Evolutionary conservation across 2,888 invertebrate species (phyloP).

Genomic region (Apamea epomidion): DNA sequence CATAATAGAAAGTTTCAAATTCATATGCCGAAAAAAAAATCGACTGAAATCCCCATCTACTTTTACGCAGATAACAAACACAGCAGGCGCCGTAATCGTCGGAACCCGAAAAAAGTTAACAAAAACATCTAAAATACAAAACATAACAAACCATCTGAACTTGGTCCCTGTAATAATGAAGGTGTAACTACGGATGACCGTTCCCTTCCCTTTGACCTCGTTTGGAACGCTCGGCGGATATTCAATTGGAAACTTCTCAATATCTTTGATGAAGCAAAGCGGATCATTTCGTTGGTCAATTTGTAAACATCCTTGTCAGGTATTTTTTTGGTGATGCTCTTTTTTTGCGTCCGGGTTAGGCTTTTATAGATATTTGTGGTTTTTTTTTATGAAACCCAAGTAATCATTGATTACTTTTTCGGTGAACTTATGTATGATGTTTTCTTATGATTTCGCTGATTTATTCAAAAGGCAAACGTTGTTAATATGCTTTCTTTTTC

Average conservation of each 20-base stretch:
- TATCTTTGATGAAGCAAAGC: conserved; percentile 72
- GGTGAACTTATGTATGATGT: neutral
- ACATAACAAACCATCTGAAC: conserved; percentile 45
- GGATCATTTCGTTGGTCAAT: conserved; percentile 66
- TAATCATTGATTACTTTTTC: neutral
- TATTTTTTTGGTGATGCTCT: conserved; percentile 32
- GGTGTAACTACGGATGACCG: conserved; percentile 46
- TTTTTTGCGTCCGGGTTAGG: conserved; percentile 36
- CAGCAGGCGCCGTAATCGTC: neutral
- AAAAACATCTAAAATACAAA: conserved; percentile 47
- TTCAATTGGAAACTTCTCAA: conserved; percentile 68
- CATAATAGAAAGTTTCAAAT: neutral
- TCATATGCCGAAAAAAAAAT: neutral
- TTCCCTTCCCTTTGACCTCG: conserved; percentile 48
- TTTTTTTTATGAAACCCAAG: conserved; percentile 9
- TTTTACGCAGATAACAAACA: conserved; percentile 23
- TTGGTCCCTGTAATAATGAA: conserved; percentile 53
- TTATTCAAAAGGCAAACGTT: too few species aligned
- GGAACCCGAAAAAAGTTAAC: conserved; percentile 10
- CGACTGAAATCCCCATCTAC: neutral
- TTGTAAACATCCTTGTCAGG: conserved; percentile 59
- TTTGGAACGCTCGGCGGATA: conserved; percentile 58
- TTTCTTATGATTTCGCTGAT: neutral
- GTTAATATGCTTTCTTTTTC: neutral
- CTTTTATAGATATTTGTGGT: conserved; percentile 1